Percentiles rank a stretch among this genome's conserved stretches.
Evolutionary conservation across 1,140 invertebrate species (phyloP).

Genomic region (Rhopalosiphum padi): DNA sequence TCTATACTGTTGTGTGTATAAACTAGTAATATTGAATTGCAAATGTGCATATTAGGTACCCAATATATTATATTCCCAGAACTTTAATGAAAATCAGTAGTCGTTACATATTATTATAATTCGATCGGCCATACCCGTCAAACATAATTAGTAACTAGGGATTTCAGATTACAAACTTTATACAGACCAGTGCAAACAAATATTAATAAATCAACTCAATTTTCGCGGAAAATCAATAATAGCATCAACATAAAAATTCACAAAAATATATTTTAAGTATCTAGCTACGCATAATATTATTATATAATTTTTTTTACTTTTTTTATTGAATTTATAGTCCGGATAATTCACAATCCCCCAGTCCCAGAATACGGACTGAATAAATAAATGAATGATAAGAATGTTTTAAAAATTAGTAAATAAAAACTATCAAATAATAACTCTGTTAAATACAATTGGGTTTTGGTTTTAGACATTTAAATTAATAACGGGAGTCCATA

Average conservation of each 20-base stretch:
- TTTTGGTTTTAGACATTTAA: no score
- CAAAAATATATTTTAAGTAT: not conserved
- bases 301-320: not conserved
- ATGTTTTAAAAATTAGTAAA: not conserved
- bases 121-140: not conserved
- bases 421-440: not conserved
- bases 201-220: not conserved
- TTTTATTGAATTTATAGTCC: not conserved
- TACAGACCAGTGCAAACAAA: not conserved
- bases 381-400: no score
- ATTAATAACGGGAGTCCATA: no score
- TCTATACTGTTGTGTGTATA: not conserved
- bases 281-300: not conserved
- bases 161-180: conserved; percentile 1
- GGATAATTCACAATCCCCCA: no score
- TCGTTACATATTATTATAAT: not conserved
- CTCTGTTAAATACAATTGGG: not conserved
- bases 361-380: no score
- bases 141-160: conserved; percentile 26
- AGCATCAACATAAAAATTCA: not conserved
- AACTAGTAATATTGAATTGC: not conserved
- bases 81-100: not conserved
- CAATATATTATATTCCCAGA: conserved; percentile 21
- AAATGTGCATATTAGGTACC: not conserved
- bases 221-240: not conserved